phyloP scores from a whole-genome alignment of 2,797 vertebrate genomes.

The Chelmon rostratus region DNA sequence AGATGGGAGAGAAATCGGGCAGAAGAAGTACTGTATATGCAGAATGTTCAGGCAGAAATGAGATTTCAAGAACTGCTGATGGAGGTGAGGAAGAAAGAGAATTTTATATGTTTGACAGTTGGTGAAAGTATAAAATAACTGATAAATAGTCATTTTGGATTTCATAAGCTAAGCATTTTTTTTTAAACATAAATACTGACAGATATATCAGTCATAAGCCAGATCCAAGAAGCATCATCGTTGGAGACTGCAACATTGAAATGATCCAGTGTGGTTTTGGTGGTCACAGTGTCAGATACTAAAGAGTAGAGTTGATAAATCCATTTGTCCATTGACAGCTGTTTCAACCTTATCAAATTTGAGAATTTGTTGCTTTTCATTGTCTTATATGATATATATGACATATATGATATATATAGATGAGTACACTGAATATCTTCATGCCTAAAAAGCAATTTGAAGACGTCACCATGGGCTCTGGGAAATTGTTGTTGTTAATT shows the following conservation, averaged over 20 bases:
- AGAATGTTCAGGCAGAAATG: constrained; percentile 11
- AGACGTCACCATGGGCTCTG: neutral
- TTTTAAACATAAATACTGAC: neutral
- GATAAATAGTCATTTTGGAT: neutral
- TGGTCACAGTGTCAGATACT: too few species aligned
- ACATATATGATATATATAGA: too few species aligned
- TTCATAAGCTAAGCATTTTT: neutral
- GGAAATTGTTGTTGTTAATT: neutral
- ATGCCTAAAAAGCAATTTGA: neutral
- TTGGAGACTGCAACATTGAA: too few species aligned
- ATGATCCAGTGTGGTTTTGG: too few species aligned
- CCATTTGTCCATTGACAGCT: neutral
- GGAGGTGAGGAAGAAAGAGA: neutral
- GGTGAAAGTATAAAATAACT: neutral
- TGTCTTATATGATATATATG: neutral
- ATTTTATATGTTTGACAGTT: neutral
- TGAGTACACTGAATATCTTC: neutral
- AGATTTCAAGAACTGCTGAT: constrained; percentile 14
- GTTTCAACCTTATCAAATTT: neutral
- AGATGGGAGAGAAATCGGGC: constrained; percentile 44
- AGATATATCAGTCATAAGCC: neutral
- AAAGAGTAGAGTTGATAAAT: too few species aligned
- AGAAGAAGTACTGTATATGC: constrained; percentile 17
- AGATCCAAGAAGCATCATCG: too few species aligned
- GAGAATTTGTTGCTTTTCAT: neutral